Evolutionary conservation across 2,113 vertebrate genomes (phyloP), one percentile per base, ranked within the genome.

Genomic region (Salvelinus namaycush): DNA sequence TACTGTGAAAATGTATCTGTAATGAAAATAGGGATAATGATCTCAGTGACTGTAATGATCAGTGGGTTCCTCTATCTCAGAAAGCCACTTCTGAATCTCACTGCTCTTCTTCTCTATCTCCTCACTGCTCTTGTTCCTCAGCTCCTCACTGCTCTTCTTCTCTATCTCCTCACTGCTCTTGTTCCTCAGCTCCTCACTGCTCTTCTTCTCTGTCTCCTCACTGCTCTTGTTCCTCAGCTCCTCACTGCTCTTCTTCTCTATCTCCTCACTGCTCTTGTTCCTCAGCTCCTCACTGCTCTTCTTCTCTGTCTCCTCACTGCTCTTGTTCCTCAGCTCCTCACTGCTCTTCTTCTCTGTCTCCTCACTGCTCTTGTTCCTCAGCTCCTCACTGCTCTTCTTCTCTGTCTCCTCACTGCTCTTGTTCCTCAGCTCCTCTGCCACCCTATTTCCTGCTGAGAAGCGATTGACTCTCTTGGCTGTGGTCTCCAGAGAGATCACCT

Each of bases 21-120:
- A 34, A 68, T 68, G 66, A 68, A 68, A 68, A 68, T 20, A 68
- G 14, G 29, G 29, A 65, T 65, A 65, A 65, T 22, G 20, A 65
- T 65, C 4, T 20, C 4, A 24, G 18, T 11, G 29, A 68, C 18
- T 6, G 5, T 20, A 68, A 11, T 31, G 66, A 16, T 34, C 29
- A 12, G 5, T n/a, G 29, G 59, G 59, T 34, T 12, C 27, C 24
- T 73, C 29, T 29, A 73, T 73, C 29, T 60, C 72, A 62, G 72
- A 31, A 4, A 73, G 59, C 72, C 72, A 73, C 72, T 64, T 62
- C 20, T 49, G 34, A 12, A 64, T 39, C 13, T 62, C 27, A 8
- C 7, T 39, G 34, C 34, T 39, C 34, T 34, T 34, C 31, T 34
- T 34, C 31, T 34, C 31, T 34, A 5, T 34, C 34, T 34, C 34